Conservation (phyloP, 2,113 vertebrate genomes). For the Oryzias celebensis region DNA sequence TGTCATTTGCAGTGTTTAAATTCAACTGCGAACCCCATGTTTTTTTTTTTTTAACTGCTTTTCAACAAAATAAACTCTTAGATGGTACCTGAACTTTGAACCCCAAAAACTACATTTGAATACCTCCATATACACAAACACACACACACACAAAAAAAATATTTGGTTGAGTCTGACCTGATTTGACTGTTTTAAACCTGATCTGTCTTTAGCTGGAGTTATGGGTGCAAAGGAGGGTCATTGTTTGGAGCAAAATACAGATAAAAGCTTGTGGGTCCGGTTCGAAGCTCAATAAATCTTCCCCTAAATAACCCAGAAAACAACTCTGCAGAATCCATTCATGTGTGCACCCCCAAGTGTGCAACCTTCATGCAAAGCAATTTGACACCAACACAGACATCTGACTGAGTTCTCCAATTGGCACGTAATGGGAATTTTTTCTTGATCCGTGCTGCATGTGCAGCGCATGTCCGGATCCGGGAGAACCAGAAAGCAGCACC, state of each 20-base stretch:
- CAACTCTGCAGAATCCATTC: no score
- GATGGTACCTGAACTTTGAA: conserved; percentile 31
- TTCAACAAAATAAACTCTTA: neutral
- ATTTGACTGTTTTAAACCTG: conserved; percentile 58
- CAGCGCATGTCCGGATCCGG: conserved; percentile 32
- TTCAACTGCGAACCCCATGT: conserved; percentile 17
- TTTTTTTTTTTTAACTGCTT: neutral
- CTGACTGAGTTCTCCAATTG: conserved; percentile 35
- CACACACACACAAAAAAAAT: conserved; percentile 12
- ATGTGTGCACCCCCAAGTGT: conserved; percentile 6
- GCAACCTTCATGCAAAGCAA: conserved; percentile 57
- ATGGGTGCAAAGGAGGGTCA: conserved; percentile 11
- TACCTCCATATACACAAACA: conserved; percentile 8
- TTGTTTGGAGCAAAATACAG: conserved; percentile 27
- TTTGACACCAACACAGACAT: conserved; percentile 28
- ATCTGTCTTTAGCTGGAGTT: conserved; percentile 49
- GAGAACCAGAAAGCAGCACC: conserved; percentile 39
- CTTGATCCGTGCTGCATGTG: conserved; percentile 9
- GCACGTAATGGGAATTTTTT: conserved; percentile 20
- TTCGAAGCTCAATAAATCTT: conserved; percentile 11
- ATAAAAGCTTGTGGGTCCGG: conserved; percentile 11
- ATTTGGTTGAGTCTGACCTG: conserved; percentile 64
- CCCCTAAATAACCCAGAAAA: conserved; percentile 22
- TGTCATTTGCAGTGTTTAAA: conserved; percentile 16
- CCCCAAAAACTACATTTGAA: conserved; percentile 21